phyloP scores from a whole-genome alignment of 2,113 vertebrate species.

The Lepisosteus oculatus region DNA sequence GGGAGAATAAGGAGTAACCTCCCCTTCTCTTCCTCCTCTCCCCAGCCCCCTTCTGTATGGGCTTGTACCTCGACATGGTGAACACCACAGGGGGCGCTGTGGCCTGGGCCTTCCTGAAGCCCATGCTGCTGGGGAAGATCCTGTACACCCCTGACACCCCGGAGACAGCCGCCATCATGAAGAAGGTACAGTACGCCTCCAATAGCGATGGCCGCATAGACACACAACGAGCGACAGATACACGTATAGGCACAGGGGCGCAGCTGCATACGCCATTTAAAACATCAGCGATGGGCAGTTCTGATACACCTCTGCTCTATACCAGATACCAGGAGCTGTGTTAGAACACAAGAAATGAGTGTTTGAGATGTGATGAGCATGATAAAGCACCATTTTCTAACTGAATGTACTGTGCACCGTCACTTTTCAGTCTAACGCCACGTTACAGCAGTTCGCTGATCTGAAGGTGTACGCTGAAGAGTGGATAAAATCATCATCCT shows the following conservation, averaged over 20 bases:
- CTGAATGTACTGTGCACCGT: constrained; percentile 11
- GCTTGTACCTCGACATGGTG: constrained; percentile 88
- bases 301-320: no score
- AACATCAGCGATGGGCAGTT: no score
- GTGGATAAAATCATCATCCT: constrained; percentile 77
- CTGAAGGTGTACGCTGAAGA: constrained; percentile 73
- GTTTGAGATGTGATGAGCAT: no score
- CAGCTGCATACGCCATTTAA: background rate
- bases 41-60: constrained; percentile 82
- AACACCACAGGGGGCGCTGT: constrained; percentile 84
- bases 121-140: constrained; percentile 88
- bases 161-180: constrained; percentile 77
- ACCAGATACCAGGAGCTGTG: no score
- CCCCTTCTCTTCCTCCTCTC: constrained; percentile 9
- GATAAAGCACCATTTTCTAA: no score
- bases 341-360: no score
- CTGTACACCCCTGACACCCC: constrained; percentile 82
- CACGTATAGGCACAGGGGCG: background rate
- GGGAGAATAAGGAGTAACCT: no score
- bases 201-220: background rate
- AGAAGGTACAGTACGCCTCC: constrained; percentile 66
- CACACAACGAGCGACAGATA: constrained; percentile 9
- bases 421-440: constrained; percentile 76
- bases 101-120: constrained; percentile 94
- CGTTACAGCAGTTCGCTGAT: constrained; percentile 80